phyloP scores from a whole-genome alignment of 2,888 invertebrate genomes.

The Drosophila kambysellisi region DNA sequence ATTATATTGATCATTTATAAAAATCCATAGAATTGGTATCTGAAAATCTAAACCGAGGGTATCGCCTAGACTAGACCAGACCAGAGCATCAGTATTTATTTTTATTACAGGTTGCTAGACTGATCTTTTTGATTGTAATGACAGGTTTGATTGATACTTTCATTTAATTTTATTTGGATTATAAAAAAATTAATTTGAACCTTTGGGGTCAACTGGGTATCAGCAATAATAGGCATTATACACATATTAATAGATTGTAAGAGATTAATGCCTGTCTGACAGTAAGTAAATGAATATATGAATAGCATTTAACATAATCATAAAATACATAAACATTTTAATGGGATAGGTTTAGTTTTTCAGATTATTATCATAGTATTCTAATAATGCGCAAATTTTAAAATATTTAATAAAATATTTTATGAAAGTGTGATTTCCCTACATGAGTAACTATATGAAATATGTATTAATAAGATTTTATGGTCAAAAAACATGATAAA shows the following conservation, averaged over 20 bases:
- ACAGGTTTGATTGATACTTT: conserved; percentile 26
- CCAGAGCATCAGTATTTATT: not conserved
- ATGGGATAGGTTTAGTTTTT: not conserved
- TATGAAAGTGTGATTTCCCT: not conserved
- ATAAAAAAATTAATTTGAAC: not conserved
- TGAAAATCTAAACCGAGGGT: not conserved
- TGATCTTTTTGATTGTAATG: not conserved
- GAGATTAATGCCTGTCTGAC: too few species aligned
- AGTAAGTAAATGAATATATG: too few species aligned
- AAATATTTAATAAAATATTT: not conserved
- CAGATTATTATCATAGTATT: not conserved
- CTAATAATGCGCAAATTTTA: not conserved
- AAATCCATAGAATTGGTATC: not conserved
- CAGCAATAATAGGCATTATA: not conserved
- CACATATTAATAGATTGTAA: too few species aligned
- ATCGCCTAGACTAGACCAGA: not conserved
- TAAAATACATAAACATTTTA: not conserved
- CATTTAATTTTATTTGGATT: not conserved
- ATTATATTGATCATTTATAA: not conserved
- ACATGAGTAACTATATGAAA: not conserved
- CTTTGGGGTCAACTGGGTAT: conserved; percentile 31
- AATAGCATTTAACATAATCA: not conserved
- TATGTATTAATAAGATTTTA: not conserved
- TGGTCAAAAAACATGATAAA: not conserved
- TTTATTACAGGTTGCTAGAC: not conserved